phyloP scores from a whole-genome alignment of 2,888 invertebrate species.

The Eurytoma californica region DNA sequence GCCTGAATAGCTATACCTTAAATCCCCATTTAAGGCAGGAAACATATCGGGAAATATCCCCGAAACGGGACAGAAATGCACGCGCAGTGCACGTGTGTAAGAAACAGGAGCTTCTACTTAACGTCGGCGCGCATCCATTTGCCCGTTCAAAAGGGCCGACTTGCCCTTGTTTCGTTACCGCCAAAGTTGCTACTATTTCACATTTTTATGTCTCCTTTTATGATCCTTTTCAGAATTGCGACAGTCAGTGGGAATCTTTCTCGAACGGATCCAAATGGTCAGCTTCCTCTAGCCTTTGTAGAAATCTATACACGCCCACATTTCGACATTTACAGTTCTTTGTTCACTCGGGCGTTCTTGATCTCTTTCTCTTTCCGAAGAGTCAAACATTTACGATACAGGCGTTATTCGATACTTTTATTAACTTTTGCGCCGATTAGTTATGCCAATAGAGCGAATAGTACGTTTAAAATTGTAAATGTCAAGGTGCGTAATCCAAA shows the following conservation, averaged over 20 bases:
- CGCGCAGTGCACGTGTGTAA: background rate
- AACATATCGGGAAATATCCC: background rate
- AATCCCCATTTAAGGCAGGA: too few species aligned
- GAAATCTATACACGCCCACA: constrained; percentile 47
- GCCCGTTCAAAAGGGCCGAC: constrained; percentile 42
- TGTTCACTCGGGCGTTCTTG: background rate
- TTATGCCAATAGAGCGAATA: too few species aligned
- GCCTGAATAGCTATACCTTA: too few species aligned
- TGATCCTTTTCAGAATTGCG: constrained; percentile 60
- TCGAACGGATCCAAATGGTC: constrained; percentile 8
- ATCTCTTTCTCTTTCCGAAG: background rate
- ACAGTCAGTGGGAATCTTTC: constrained; percentile 16
- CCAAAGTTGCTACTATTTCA: constrained; percentile 61
- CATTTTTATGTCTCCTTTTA: constrained; percentile 65
- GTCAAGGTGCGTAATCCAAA: too few species aligned
- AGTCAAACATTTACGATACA: background rate
- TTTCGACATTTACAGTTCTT: constrained; percentile 32
- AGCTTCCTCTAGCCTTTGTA: constrained; percentile 29
- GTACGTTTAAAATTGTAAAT: too few species aligned
- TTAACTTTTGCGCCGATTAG: too few species aligned
- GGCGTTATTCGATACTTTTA: too few species aligned
- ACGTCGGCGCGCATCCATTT: constrained; percentile 28
- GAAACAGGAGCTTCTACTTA: constrained; percentile 36
- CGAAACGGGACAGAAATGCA: background rate
- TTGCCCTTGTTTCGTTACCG: constrained; percentile 10